phyloP scores from a whole-genome alignment of 2,113 vertebrate species.

The Ginglymostoma cirratum region DNA sequence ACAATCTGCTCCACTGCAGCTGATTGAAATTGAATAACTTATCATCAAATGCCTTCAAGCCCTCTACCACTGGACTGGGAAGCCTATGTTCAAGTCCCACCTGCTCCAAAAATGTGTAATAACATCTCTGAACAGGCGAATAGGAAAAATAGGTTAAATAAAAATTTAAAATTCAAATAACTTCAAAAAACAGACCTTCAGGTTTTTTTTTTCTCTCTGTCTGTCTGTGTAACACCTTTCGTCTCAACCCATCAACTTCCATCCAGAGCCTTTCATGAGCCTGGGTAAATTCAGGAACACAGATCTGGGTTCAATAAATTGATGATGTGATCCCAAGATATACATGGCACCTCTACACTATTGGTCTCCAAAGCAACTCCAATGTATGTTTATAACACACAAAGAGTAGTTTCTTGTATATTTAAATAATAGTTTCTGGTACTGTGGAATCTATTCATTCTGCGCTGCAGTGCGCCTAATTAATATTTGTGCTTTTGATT shows the following conservation, averaged over 20 bases:
- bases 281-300: neutral
- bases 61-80: too few relatives aligned
- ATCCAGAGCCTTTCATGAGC: neutral
- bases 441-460: neutral
- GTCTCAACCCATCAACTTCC: neutral
- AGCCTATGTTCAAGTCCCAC: too few relatives aligned
- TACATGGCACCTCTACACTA: neutral
- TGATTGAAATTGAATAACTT: neutral
- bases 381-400: neutral
- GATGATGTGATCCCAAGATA: neutral
- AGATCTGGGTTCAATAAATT: neutral
- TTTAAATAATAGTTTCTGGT: neutral
- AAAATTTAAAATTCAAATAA: neutral
- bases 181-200: neutral
- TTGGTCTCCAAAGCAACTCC: neutral
- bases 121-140: too few relatives aligned
- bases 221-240: neutral
- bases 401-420: slow-evolving; percentile 8
- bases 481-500: slow-evolving; percentile 2
- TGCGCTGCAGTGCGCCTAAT: neutral
- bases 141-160: neutral
- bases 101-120: too few relatives aligned
- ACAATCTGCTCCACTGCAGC: neutral
- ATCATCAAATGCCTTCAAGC: neutral
- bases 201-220: neutral